Evolutionary conservation across 2,113 vertebrate genomes (phyloP).

Genomic region (Enhydra lutris): DNA sequence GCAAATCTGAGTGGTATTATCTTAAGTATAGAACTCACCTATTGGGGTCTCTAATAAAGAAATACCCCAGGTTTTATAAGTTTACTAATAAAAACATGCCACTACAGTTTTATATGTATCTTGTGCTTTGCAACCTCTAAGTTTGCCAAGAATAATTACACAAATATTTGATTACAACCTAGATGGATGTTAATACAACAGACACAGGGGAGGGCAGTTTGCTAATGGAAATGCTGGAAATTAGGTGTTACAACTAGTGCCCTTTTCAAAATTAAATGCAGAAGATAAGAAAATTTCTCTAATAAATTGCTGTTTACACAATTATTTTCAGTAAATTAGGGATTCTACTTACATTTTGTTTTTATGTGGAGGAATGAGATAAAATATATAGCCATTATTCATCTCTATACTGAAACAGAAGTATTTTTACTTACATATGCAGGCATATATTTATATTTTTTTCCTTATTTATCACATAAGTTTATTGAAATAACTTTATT

Average conservation of each 20-base stretch:
- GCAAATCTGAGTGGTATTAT: not conserved
- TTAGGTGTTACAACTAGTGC: not conserved
- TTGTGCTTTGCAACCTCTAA: not conserved
- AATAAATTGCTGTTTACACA: not conserved
- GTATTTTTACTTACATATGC: not conserved
- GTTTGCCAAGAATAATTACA: not conserved
- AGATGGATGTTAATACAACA: not conserved
- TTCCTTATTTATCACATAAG: not conserved
- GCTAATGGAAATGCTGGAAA: not conserved
- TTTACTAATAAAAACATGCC: not conserved
- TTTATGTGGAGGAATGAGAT: not conserved
- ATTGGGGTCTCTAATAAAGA: not conserved
- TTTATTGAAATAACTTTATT: not conserved
- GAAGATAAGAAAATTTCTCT: not conserved
- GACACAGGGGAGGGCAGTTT: not conserved
- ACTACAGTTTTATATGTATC: not conserved
- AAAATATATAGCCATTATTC: not conserved
- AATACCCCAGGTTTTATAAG: not conserved
- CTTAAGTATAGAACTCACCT: not conserved
- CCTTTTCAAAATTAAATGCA: slow-evolving; percentile 1
- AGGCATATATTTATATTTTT: no score
- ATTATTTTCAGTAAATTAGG: slow-evolving; percentile 11
- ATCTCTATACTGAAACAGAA: not conserved
- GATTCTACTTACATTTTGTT: not conserved
- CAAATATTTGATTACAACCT: slow-evolving; percentile 31